Evolutionary conservation across 2,113 vertebrate species (phyloP).

Genomic region (Orientallactaga bullata): DNA sequence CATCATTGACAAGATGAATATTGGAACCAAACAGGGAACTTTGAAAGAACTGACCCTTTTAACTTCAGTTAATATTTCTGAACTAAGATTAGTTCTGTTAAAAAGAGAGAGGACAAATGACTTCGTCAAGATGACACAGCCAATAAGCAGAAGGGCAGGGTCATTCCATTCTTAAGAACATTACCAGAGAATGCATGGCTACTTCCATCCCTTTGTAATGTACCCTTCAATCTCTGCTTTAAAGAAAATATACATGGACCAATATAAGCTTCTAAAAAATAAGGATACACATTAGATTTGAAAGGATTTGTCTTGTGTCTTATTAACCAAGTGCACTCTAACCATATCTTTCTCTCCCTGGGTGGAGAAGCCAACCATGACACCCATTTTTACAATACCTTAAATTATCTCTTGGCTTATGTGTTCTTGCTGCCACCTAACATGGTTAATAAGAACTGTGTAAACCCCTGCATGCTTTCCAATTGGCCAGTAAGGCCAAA

Average conservation of each 20-base stretch:
- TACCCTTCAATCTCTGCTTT: neutral
- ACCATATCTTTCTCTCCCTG: neutral
- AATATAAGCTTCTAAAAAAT: neutral
- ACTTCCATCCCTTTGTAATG: neutral
- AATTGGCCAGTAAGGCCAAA: too few relatives aligned
- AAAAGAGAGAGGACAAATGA: neutral
- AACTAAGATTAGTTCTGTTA: neutral
- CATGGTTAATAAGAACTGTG: neutral
- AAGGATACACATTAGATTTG: neutral
- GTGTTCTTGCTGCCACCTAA: slow-evolving; percentile 13
- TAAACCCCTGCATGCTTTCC: too few relatives aligned
- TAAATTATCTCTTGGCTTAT: neutral
- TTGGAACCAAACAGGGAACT: neutral
- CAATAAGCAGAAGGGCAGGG: neutral
- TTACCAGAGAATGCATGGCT: neutral
- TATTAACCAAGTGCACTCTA: neutral
- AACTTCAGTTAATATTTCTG: neutral
- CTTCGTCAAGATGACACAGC: neutral
- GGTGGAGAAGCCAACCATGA: neutral
- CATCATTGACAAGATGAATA: neutral
- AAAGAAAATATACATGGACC: neutral
- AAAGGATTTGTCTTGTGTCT: neutral
- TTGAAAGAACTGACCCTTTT: slow-evolving; percentile 13
- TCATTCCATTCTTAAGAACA: neutral
- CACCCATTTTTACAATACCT: neutral